A percentile compares a stretch with the other conserved stretches of the same genome.
Evolutionary conservation across 1,140 invertebrate genomes (phyloP).

Genomic region (Pseudachorutes palmiensis): DNA sequence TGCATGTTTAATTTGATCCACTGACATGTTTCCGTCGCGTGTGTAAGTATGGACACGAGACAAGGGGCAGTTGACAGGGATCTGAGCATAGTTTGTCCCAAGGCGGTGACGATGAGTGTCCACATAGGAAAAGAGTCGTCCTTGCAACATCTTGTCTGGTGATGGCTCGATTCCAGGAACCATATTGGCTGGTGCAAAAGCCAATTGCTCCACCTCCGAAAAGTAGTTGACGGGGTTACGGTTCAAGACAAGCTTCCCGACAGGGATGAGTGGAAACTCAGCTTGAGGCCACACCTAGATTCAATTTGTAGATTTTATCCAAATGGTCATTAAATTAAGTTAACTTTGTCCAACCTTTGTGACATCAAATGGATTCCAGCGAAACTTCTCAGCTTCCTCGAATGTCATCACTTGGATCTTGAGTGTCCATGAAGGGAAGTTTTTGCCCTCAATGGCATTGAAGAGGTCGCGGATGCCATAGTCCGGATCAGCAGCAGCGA

Average conservation of each 20-base stretch:
- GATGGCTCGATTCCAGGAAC: constrained; percentile 55
- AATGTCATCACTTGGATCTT: constrained; percentile 63
- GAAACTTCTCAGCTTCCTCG: constrained; percentile 59
- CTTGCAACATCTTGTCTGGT: constrained; percentile 61
- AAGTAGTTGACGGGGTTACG: constrained; percentile 54
- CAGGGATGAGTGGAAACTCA: constrained; percentile 55
- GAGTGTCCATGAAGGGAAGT: constrained; percentile 62
- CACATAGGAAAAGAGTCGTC: constrained; percentile 56
- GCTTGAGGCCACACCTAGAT: constrained; percentile 51
- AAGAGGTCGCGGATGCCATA: constrained; percentile 63
- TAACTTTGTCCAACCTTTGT: background rate
- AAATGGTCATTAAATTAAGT: too few relatives aligned
- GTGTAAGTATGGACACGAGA: constrained; percentile 49
- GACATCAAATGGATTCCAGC: constrained; percentile 39
- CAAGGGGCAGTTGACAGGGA: constrained; percentile 60
- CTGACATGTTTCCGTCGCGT: constrained; percentile 51
- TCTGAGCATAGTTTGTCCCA: constrained; percentile 55
- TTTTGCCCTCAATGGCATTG: constrained; percentile 58
- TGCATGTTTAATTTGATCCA: constrained; percentile 26
- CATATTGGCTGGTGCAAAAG: constrained; percentile 57
- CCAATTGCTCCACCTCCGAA: constrained; percentile 56
- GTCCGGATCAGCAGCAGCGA: constrained; percentile 60
- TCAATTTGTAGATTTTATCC: constrained; percentile 7
- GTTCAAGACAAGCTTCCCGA: constrained; percentile 54
- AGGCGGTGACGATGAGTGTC: constrained; percentile 60